Conservation (phyloP, 2,888 invertebrate genomes). For the Agonopterix alstromeriana region DNA sequence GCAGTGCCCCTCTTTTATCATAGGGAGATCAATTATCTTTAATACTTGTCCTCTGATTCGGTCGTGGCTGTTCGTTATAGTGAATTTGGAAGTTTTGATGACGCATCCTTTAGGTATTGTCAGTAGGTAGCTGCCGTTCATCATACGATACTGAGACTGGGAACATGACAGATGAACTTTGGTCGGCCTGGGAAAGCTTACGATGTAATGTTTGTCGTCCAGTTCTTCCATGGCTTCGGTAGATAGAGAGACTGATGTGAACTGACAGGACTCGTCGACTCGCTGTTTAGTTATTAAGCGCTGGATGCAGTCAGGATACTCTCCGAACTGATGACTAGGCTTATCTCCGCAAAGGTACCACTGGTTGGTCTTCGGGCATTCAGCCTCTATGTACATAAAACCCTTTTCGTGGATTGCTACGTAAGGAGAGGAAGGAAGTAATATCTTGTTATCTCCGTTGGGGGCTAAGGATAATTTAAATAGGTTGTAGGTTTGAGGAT, state of each 20-base stretch:
- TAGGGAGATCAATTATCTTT: constrained; percentile 1
- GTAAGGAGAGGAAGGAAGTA: not conserved
- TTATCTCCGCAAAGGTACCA: constrained; percentile 12
- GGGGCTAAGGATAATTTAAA: constrained; percentile 8
- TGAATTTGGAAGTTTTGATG: constrained; percentile 1
- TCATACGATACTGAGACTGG: constrained; percentile 11
- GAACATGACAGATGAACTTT: constrained; percentile 15
- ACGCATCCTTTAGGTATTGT: constrained; percentile 7
- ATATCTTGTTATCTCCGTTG: constrained; percentile 8
- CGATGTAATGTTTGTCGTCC: constrained; percentile 15
- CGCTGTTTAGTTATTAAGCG: constrained; percentile 12
- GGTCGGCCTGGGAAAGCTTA: constrained; percentile 13
- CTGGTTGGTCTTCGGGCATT: constrained; percentile 12
- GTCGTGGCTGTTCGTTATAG: constrained; percentile 5
- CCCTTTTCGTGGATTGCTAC: constrained; percentile 4
- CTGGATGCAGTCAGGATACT: constrained; percentile 13
- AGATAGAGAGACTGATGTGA: constrained; percentile 8
- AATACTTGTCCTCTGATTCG: constrained; percentile 3
- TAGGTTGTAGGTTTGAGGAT: constrained; percentile 1
- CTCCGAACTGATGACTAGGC: constrained; percentile 1
- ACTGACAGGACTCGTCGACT: constrained; percentile 9
- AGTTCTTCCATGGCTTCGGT: constrained; percentile 13
- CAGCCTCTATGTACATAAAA: no score
- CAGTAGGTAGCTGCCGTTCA: constrained; percentile 15
- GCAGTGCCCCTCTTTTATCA: not conserved